phyloP scores from a whole-genome alignment of 2,113 vertebrate species.

The Melanostigma gelatinosum region DNA sequence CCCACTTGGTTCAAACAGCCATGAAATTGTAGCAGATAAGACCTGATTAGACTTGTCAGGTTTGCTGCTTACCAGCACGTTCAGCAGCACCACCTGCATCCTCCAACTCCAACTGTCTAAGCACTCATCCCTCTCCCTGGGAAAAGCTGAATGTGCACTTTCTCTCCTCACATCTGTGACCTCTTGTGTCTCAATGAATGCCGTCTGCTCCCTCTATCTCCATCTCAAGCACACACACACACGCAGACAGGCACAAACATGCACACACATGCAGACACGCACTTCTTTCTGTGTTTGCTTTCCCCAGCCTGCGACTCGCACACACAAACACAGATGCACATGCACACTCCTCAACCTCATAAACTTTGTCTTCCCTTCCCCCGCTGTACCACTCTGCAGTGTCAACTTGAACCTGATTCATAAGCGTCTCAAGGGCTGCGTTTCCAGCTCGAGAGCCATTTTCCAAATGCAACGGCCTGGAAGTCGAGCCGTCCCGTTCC shows the following conservation, averaged over 20 bases:
- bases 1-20: slow-evolving; percentile 86
- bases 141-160: slow-evolving; percentile 70
- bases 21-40: slow-evolving; percentile 84
- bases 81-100: slow-evolving; percentile 67
- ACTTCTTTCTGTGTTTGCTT: neutral
- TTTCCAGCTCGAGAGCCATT: slow-evolving; percentile 34
- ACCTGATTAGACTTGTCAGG: slow-evolving; percentile 80
- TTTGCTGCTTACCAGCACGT: slow-evolving; percentile 62
- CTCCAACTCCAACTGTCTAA: slow-evolving; percentile 34
- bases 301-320: neutral
- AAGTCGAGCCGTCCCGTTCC: slow-evolving; percentile 19
- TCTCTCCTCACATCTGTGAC: slow-evolving; percentile 56
- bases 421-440: slow-evolving; percentile 35
- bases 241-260: neutral
- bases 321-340: slow-evolving; percentile 1
- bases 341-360: slow-evolving; percentile 14
- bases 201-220: slow-evolving; percentile 49
- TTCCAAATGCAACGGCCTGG: slow-evolving; percentile 22
- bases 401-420: slow-evolving; percentile 55
- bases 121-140: slow-evolving; percentile 37
- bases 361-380: slow-evolving; percentile 23
- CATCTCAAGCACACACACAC: slow-evolving; percentile 24
- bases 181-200: slow-evolving; percentile 25
- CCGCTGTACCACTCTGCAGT: slow-evolving; percentile 36
- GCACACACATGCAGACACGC: neutral